Percentiles rank a stretch among this genome's conserved stretches.
These are phyloP conservation scores for Ammospiza caudacuta DNA, from an alignment of 2,113 vertebrate genomes.

Conservation along the genomic window DNA sequence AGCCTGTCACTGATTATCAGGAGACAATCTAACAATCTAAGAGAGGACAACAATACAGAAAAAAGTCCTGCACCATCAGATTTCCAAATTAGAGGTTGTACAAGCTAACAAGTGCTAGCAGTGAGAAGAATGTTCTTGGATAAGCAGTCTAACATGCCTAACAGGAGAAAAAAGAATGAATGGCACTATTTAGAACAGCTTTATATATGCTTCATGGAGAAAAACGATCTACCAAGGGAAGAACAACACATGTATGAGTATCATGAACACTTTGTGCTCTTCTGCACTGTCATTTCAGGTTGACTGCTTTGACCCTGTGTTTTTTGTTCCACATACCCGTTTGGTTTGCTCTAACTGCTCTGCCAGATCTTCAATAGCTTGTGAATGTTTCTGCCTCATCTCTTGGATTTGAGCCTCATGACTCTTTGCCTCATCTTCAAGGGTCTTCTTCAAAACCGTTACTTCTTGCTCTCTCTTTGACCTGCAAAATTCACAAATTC, in stretches of 20 bases:
- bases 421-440: constrained; percentile 89
- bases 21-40: not conserved
- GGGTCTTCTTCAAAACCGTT: constrained; percentile 87
- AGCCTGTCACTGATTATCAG: not conserved
- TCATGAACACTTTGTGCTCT: not conserved
- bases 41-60: not conserved
- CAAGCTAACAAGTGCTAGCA: not conserved
- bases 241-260: not conserved
- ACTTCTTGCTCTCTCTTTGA: constrained; percentile 95
- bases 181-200: not conserved
- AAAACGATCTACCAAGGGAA: not conserved
- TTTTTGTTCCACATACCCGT: constrained; percentile 77
- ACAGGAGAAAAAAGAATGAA: not conserved
- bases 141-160: not conserved
- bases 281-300: not conserved
- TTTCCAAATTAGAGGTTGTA: not conserved
- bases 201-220: not conserved
- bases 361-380: constrained; percentile 92
- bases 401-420: constrained; percentile 91
- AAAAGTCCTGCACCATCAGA: not conserved
- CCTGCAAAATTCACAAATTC: constrained; percentile 68
- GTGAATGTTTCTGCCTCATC: constrained; percentile 93
- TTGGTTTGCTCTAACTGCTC: constrained; percentile 97
- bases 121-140: not conserved
- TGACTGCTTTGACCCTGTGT: not conserved